Percentiles rank a stretch among this genome's conserved stretches.
Conservation (phyloP, 2,113 vertebrate genomes). For the Oriolus oriolus region DNA sequence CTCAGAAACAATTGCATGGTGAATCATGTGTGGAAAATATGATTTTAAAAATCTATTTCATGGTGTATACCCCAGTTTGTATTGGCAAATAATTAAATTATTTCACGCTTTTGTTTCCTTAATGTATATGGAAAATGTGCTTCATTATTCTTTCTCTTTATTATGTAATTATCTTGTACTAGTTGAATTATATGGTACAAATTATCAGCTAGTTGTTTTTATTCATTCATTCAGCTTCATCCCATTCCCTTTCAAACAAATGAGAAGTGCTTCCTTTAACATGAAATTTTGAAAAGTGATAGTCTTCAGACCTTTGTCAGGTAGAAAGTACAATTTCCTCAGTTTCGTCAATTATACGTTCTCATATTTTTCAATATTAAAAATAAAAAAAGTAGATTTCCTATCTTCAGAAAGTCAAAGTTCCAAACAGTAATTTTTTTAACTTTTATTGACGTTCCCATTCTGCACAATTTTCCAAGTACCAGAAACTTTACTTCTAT, state of each 20-base stretch:
- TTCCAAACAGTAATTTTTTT: neutral
- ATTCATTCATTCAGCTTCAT: neutral
- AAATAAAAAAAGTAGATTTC: neutral
- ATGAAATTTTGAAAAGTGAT: neutral
- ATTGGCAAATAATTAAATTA: neutral
- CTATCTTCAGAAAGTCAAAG: neutral
- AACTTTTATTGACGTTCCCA: neutral
- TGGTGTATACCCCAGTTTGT: neutral
- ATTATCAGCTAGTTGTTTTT: neutral
- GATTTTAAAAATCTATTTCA: neutral
- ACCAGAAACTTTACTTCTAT: neutral
- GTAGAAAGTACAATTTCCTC: neutral
- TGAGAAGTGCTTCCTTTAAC: neutral
- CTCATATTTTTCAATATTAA: neutral
- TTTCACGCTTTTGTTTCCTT: neutral
- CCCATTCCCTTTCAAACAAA: neutral
- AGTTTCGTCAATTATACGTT: neutral
- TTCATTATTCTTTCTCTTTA: neutral
- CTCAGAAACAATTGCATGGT: neutral
- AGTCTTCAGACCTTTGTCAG: neutral
- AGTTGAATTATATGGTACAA: neutral
- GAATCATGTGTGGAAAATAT: neutral
- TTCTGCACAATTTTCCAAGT: neutral
- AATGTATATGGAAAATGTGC: neutral
- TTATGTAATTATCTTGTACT: neutral